Evolutionary conservation across 2,113 vertebrate species (phyloP).

Genomic region (Psephotus haematonotus): DNA sequence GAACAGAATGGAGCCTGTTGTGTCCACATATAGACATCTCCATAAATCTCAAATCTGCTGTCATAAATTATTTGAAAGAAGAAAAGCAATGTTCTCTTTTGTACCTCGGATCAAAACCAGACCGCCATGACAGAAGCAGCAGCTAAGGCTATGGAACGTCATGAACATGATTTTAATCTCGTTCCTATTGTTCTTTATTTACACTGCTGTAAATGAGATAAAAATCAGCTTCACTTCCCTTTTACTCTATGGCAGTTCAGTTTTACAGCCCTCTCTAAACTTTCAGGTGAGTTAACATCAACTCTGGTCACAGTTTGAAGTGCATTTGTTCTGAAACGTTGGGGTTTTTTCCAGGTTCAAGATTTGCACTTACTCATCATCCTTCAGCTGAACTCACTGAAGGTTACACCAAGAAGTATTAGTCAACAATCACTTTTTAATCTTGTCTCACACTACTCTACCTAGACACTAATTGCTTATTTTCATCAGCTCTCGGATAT

Average conservation of each 20-base stretch:
- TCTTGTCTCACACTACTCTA: background rate
- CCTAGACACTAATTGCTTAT: background rate
- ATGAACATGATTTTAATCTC: background rate
- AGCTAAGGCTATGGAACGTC: background rate
- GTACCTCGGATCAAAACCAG: background rate
- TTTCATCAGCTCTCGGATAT: background rate
- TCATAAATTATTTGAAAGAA: background rate
- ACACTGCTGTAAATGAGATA: background rate
- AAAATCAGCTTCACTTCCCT: background rate
- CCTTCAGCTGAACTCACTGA: background rate
- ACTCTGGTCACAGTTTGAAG: background rate
- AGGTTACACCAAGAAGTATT: background rate
- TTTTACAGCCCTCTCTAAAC: background rate
- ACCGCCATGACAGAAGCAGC: background rate
- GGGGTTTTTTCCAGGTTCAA: background rate
- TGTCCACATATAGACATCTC: background rate
- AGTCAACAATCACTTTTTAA: background rate
- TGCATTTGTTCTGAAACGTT: background rate
- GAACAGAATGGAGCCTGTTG: background rate
- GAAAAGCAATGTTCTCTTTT: background rate
- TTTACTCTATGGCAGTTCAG: background rate
- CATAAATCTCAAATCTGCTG: background rate
- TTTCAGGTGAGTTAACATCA: background rate
- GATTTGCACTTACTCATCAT: background rate
- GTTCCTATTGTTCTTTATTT: background rate